phyloP scores from a whole-genome alignment of 1,140 invertebrate genomes.

The Amphibalanus amphitrite region DNA sequence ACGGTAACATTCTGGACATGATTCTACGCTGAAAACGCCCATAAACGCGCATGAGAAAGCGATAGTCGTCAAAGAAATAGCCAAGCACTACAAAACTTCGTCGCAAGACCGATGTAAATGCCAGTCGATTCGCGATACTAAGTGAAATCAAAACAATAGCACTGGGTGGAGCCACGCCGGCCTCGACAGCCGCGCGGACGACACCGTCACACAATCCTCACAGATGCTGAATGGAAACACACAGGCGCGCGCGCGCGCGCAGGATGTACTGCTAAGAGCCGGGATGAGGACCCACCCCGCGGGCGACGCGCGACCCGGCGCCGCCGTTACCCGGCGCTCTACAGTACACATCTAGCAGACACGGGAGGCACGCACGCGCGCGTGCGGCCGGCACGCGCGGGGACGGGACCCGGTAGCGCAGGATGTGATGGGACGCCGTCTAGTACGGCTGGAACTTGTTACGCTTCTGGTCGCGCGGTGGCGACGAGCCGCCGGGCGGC shows the following conservation, averaged over 20 bases:
- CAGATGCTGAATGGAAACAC: background rate
- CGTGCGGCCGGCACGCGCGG: too few species aligned
- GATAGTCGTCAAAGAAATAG: too few species aligned
- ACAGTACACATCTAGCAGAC: background rate
- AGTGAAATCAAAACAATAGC: background rate
- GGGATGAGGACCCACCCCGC: background rate
- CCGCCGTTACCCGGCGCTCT: background rate
- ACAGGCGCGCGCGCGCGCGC: background rate
- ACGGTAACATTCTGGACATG: too few species aligned
- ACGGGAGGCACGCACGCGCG: too few species aligned
- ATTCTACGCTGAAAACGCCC: too few species aligned
- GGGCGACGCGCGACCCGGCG: too few species aligned
- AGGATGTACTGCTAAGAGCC: background rate
- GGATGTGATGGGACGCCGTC: background rate
- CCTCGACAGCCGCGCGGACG: background rate
- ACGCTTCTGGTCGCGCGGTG: background rate
- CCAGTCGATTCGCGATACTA: background rate
- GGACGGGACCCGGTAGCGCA: too few species aligned
- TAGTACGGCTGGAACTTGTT: slow-evolving; percentile 1
- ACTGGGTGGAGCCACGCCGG: too few species aligned
- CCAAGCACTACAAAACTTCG: too few species aligned
- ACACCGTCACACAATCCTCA: background rate
- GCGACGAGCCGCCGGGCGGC: background rate
- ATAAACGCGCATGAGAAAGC: too few species aligned
- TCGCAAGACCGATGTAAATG: background rate